Percentiles rank a stretch among this genome's conserved stretches.
phyloP scores from a whole-genome alignment of 2,113 vertebrate genomes.

The Aplodontia rufa region DNA sequence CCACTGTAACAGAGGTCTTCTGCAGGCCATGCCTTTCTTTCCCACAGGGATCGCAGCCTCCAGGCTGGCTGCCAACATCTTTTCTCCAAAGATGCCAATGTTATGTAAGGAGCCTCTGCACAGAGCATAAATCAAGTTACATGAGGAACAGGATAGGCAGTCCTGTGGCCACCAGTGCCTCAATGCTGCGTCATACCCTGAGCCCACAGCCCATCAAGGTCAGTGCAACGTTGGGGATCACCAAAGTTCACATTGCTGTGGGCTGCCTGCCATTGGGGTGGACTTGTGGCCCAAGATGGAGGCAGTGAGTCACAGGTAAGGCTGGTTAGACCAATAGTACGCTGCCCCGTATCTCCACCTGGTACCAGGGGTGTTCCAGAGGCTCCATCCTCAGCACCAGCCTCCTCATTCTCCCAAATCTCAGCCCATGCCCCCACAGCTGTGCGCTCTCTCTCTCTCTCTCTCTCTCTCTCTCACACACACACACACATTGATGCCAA shows the following conservation, averaged over 20 bases:
- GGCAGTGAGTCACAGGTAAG: background rate
- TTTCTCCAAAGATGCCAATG: background rate
- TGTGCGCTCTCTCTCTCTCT: background rate
- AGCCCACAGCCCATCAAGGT: background rate
- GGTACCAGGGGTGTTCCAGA: background rate
- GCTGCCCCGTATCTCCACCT: background rate
- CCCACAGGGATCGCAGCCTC: background rate
- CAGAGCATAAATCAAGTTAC: background rate
- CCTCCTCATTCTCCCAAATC: background rate
- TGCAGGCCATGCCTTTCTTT: slow-evolving; percentile 28
- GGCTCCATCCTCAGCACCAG: too few relatives aligned
- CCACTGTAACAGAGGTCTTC: background rate
- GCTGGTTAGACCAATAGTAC: background rate
- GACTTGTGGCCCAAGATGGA: background rate
- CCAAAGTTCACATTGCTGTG: background rate
- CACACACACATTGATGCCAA: background rate
- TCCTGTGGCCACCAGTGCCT: background rate
- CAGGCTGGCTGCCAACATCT: slow-evolving; percentile 17
- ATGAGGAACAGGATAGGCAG: background rate
- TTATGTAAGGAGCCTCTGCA: background rate
- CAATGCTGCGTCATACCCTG: background rate
- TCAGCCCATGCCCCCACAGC: background rate
- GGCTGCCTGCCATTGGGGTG: background rate
- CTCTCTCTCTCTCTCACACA: background rate
- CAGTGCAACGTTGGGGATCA: background rate